Base-by-base conservation (phyloP, 1,140 invertebrate species). In the Diachasma alloeum region DNA sequence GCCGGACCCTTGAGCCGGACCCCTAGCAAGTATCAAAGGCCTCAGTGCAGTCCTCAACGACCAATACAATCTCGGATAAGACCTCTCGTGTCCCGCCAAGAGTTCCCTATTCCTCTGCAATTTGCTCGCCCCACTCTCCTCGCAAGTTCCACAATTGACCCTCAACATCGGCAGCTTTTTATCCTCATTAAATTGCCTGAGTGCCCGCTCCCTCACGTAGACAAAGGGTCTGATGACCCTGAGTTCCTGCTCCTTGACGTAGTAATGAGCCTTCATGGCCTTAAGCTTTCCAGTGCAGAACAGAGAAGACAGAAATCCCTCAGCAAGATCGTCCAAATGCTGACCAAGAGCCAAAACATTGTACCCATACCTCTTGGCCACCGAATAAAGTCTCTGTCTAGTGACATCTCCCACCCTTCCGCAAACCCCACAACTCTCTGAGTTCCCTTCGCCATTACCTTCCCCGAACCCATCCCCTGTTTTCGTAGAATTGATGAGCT, bases 291-390 rank as follows among this genome's bases (percentile, higher is more conserved):
- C 96, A 84, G 93, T 95, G 83, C 96, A 94, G 81, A 97, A 95
- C 1, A 94, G 91, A 0, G 95, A 95, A 84, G 96, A 93, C 31
- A 97, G 86, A 84, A 97, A 97, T 79, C 94, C 95, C 83, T 96
- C 93, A 19, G 95, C 93, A 0, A 97, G 89, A 87, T 96, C 95
- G 88, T 97, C 96, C 17, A 97, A 89, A 86, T 96, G 94, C 85
- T 97, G 96, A 5, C 96, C 96, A 5, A 97, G 87, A 0, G 95
- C 96, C 0, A 97, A 87, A 0, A 97, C 96, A 84, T 97, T 96
- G 88, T 96, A 98, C 3, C 92, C 92, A 81, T 96, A 92, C 74
- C 92, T 90, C 75, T 94, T 91, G 0, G 96, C 96, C 39, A 93
- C 91, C 0, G 92, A 90, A 86, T 96, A 97, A 59, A 97, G 91